Evolutionary conservation across 2,113 vertebrate species (phyloP).

Genomic region (Dunckerocampus dactyliophorus): DNA sequence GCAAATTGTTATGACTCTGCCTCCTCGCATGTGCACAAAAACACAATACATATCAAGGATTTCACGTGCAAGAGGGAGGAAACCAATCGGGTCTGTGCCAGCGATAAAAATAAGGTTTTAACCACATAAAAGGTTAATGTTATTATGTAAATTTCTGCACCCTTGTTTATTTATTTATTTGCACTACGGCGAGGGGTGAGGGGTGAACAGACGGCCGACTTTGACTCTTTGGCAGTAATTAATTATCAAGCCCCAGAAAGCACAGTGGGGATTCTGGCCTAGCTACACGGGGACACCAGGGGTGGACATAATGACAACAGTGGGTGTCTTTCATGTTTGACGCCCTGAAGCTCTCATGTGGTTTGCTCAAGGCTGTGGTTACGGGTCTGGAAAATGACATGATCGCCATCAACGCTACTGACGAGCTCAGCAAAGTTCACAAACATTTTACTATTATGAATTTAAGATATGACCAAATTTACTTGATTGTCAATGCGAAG

Average conservation of each 20-base stretch:
- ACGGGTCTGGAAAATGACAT: not conserved
- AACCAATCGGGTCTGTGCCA: not conserved
- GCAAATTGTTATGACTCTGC: constrained; percentile 13
- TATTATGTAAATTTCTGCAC: too few species aligned
- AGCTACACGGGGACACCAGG: constrained; percentile 10
- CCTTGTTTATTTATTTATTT: too few species aligned
- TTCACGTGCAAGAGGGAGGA: not conserved
- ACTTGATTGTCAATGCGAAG: too few species aligned
- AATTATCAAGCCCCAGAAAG: constrained; percentile 39
- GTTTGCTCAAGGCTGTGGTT: not conserved
- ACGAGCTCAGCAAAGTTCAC: not conserved
- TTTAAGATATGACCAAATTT: too few species aligned
- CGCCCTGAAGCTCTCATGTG: not conserved
- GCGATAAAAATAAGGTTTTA: not conserved
- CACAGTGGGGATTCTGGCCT: constrained; percentile 24
- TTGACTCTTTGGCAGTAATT: constrained; percentile 39
- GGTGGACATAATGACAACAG: constrained; percentile 16
- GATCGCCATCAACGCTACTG: not conserved
- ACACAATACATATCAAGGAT: constrained; percentile 3
- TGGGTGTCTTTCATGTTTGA: constrained; percentile 7
- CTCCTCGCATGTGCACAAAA: not conserved
- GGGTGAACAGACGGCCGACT: constrained; percentile 29
- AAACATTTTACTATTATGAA: not conserved
- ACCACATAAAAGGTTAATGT: too few species aligned
- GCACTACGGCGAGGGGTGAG: not conserved